phyloP scores from a whole-genome alignment of 2,888 invertebrate genomes.

The Eretmocerus hayati region DNA sequence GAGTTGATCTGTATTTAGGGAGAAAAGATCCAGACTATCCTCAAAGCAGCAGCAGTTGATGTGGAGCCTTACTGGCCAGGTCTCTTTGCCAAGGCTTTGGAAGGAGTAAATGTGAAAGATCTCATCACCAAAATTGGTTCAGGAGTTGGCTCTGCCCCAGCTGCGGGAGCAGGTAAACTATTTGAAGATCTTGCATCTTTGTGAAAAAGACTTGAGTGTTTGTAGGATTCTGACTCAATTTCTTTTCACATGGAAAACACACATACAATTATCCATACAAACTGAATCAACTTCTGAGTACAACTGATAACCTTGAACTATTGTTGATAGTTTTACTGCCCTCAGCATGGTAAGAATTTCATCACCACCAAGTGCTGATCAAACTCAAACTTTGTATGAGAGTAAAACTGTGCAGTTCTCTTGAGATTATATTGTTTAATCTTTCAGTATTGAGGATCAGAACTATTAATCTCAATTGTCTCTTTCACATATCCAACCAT shows the following conservation, averaged over 20 bases:
- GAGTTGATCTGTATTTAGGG: slow-evolving; percentile 60
- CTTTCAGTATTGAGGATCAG: not conserved
- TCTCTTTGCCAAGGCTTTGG: slow-evolving; percentile 93
- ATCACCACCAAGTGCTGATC: too few relatives aligned
- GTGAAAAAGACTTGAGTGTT: too few relatives aligned
- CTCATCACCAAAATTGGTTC: slow-evolving; percentile 90
- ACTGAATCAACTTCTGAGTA: not conserved
- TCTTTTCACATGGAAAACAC: not conserved
- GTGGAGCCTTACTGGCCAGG: slow-evolving; percentile 99
- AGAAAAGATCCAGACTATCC: slow-evolving; percentile 93
- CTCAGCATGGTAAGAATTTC: too few relatives aligned
- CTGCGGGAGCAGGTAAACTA: slow-evolving; percentile 50
- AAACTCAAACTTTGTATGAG: too few relatives aligned
- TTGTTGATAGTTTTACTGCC: not conserved
- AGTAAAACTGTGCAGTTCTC: too few relatives aligned
- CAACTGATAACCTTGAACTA: not conserved
- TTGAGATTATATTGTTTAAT: too few relatives aligned
- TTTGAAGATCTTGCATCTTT: too few relatives aligned
- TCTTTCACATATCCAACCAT: not conserved
- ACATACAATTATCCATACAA: not conserved
- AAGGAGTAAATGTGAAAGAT: slow-evolving; percentile 88
- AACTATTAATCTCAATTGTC: not conserved
- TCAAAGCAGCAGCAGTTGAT: slow-evolving; percentile 93
- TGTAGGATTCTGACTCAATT: too few relatives aligned
- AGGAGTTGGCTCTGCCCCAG: slow-evolving; percentile 79